A percentile compares a stretch with the other conserved stretches of the same genome.
phyloP scores from a whole-genome alignment of 2,113 vertebrate species.

The Halcyon malimbica region DNA sequence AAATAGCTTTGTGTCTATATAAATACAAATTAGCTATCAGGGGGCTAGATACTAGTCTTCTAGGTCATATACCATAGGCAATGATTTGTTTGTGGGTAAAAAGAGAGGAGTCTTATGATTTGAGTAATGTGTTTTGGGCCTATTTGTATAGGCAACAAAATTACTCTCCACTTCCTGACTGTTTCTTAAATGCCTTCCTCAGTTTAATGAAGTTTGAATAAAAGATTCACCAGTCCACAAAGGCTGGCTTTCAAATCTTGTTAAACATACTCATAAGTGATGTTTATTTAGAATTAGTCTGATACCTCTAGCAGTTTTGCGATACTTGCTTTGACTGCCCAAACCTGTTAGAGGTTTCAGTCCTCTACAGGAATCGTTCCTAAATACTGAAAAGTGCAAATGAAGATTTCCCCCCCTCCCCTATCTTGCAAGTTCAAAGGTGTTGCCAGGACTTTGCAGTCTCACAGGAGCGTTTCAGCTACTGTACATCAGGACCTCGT shows the following conservation, averaged over 20 bases:
- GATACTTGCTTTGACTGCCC: fast-evolving
- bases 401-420: background rate
- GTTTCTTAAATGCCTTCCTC: fast-evolving
- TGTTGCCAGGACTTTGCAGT: background rate
- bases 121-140: background rate
- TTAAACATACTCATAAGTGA: fast-evolving
- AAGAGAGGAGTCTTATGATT: background rate
- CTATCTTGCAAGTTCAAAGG: fast-evolving
- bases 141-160: background rate
- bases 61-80: background rate
- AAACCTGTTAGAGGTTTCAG: background rate
- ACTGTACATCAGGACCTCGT: background rate
- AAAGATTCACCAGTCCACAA: background rate
- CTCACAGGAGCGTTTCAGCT: fast-evolving
- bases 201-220: background rate
- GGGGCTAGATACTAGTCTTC: background rate
- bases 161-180: background rate
- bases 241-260: background rate
- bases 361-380: background rate
- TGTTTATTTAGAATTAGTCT: background rate
- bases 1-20: conserved; percentile 3
- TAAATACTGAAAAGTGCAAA: background rate
- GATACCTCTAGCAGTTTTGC: background rate
- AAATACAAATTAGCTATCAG: background rate
- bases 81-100: background rate